Base-by-base conservation (phyloP, 2,113 vertebrate species). In the Papio anubis region DNA sequence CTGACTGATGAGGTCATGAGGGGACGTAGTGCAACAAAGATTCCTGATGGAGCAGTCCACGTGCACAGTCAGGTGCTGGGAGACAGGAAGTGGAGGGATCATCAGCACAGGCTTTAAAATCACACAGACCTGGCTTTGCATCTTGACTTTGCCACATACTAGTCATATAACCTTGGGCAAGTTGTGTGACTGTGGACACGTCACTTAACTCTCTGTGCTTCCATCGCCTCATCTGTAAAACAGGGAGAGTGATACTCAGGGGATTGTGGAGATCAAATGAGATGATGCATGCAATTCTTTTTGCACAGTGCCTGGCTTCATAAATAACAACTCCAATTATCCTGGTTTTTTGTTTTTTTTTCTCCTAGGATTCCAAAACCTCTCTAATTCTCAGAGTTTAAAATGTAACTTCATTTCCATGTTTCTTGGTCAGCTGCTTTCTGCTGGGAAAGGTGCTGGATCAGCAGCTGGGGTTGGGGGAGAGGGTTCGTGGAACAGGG, bases 351-450 rank as follows among this genome's bases (percentile, higher is more conserved):
- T 59, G 13, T 14, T 50, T 50, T 50, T 50, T 50, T 81, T 76
- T 20, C 20, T 50, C 38, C 32, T 50, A 50, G 61, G 43, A 57
- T n/a, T 83, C 25, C 45, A 68, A 92, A 38, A 64, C 55, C 30
- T 85, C 95, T 95, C 40, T 6, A 79, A 90, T 93, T 43, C 81
- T 87, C 88, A 50, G 78, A 84, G 57, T 93, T 27, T 68, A 96
- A 55, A 25, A 35, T 93, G 78, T 86, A 88, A 90, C 75, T 97
- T 93, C 86, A 43, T 85, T 30, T n/a, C 40, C 84, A 43, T 61
- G 68, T 95, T 88, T 95, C 84, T 81, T 88, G 80, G 40, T 72
- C 79, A 68, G 18, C 40, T 66, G 87, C 38, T 96, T 97, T 90
- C 86, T 76, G 30, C 8, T 45, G n/a, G 10, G 32, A 92, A 32